Evolutionary conservation across 2,797 vertebrate genomes (phyloP).

Genomic region (Garrulus glandarius): DNA sequence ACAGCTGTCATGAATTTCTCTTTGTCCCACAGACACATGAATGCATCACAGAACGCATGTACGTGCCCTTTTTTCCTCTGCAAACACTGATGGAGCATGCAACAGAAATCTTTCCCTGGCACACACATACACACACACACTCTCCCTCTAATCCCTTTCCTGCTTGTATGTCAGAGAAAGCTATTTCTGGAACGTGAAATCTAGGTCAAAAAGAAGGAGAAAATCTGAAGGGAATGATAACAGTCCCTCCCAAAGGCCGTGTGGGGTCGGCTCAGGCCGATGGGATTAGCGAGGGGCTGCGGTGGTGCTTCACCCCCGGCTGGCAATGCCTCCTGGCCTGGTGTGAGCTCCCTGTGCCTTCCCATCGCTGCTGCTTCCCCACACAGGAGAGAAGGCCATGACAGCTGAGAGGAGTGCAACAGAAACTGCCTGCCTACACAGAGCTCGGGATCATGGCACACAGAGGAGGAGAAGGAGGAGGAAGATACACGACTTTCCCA

Average conservation of each 20-base stretch:
- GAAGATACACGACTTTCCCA: not conserved
- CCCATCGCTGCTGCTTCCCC: not conserved
- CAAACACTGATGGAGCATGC: not conserved
- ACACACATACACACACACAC: not conserved
- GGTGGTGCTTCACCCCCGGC: not conserved
- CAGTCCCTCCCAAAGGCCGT: not conserved
- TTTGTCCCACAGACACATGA: not conserved
- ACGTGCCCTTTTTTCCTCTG: not conserved
- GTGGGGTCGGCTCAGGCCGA: not conserved
- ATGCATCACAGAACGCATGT: not conserved
- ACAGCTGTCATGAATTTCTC: not conserved
- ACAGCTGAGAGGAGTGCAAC: not conserved
- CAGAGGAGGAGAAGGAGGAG: not conserved
- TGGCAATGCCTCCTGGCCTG: not conserved
- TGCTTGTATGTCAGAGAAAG: slow-evolving; percentile 69
- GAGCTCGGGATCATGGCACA: not conserved
- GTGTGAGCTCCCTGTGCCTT: not conserved
- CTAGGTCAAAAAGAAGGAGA: slow-evolving; percentile 75
- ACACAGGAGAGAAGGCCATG: not conserved
- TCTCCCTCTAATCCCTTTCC: slow-evolving; percentile 32
- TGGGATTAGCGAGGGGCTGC: not conserved
- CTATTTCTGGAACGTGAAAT: slow-evolving; percentile 76
- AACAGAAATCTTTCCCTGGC: not conserved
- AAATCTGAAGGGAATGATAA: slow-evolving; percentile 18
- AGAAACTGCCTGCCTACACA: not conserved